phyloP scores from a whole-genome alignment of 1,140 invertebrate genomes.

The Bactericera cockerelli region DNA sequence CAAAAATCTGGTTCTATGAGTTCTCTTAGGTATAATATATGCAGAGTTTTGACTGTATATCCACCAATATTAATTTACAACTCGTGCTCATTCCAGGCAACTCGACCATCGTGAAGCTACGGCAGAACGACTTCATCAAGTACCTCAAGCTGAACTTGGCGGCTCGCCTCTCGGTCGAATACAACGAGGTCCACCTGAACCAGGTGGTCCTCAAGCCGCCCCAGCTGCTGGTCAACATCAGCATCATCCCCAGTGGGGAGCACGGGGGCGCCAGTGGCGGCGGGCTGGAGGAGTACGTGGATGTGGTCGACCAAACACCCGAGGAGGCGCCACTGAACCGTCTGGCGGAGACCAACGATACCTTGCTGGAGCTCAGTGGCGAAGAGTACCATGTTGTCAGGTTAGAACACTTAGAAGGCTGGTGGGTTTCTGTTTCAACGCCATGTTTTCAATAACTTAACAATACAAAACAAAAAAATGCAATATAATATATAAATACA shows the following conservation, averaged over 20 bases:
- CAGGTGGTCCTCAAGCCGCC: slow-evolving; percentile 25
- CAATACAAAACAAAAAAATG: too few relatives aligned
- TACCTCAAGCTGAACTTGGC: slow-evolving; percentile 29
- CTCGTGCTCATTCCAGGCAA: too few relatives aligned
- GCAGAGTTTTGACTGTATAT: too few relatives aligned
- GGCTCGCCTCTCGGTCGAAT: slow-evolving; percentile 27
- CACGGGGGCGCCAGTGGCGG: neutral
- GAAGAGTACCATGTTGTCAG: slow-evolving; percentile 28
- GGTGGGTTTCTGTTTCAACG: slow-evolving; percentile 4
- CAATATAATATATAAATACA: too few relatives aligned
- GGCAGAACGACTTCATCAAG: slow-evolving; percentile 27
- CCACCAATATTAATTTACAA: too few relatives aligned
- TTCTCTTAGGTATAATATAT: too few relatives aligned
- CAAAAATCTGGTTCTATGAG: too few relatives aligned
- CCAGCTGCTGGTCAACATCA: slow-evolving; percentile 26
- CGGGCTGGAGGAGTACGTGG: neutral
- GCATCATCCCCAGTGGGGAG: slow-evolving; percentile 18
- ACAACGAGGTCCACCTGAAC: slow-evolving; percentile 26
- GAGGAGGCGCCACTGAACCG: slow-evolving; percentile 25
- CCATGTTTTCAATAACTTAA: too few relatives aligned
- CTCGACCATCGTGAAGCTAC: slow-evolving; percentile 25
- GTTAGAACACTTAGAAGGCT: slow-evolving; percentile 14
- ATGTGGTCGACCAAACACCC: slow-evolving; percentile 3
- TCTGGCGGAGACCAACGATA: slow-evolving; percentile 27
- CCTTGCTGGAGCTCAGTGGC: slow-evolving; percentile 27